A percentile compares a stretch with the other conserved stretches of the same genome.
Evolutionary conservation across 2,888 invertebrate genomes (phyloP).

Genomic region (Ecliptopera silaceata): DNA sequence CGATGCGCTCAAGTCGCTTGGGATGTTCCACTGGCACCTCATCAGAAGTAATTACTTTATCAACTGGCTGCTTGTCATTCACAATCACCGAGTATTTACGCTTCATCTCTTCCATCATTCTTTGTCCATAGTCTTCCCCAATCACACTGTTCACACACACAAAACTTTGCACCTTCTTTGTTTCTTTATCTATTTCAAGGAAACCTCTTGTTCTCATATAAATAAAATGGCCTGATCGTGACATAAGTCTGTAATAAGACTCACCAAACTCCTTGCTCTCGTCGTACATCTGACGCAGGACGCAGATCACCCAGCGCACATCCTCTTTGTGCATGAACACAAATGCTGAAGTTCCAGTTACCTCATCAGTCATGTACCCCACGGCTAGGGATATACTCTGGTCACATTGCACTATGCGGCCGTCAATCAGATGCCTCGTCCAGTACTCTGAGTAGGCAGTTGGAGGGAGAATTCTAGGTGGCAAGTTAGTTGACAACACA

Average conservation of each 20-base stretch:
- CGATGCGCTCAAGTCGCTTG: slow-evolving; percentile 86
- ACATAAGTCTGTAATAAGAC: slow-evolving; percentile 92
- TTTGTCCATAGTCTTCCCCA: slow-evolving; percentile 89
- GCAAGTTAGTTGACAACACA: slow-evolving; percentile 83
- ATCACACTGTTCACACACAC: slow-evolving; percentile 92
- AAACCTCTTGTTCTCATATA: slow-evolving; percentile 93
- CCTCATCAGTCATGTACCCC: slow-evolving; percentile 95
- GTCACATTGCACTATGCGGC: slow-evolving; percentile 94
- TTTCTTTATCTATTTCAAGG: slow-evolving; percentile 90
- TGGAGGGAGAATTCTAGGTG: slow-evolving; percentile 83
- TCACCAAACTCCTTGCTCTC: slow-evolving; percentile 91
- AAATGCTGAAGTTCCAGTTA: slow-evolving; percentile 94
- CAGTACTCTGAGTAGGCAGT: slow-evolving; percentile 91
- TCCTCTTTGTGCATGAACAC: slow-evolving; percentile 95
- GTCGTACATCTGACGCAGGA: slow-evolving; percentile 94
- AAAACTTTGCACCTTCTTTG: slow-evolving; percentile 92
- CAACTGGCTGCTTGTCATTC: slow-evolving; percentile 70
- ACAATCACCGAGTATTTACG: slow-evolving; percentile 88
- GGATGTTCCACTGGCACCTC: slow-evolving; percentile 87
- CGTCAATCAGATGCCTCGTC: slow-evolving; percentile 94
- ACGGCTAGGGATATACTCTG: slow-evolving; percentile 94
- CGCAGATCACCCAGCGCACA: slow-evolving; percentile 94
- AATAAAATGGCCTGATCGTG: slow-evolving; percentile 92
- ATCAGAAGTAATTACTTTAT: slow-evolving; percentile 49
- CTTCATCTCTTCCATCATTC: slow-evolving; percentile 91